Conservation (phyloP, 2,113 vertebrate genomes). For the Hippocampus guttulatus region DNA sequence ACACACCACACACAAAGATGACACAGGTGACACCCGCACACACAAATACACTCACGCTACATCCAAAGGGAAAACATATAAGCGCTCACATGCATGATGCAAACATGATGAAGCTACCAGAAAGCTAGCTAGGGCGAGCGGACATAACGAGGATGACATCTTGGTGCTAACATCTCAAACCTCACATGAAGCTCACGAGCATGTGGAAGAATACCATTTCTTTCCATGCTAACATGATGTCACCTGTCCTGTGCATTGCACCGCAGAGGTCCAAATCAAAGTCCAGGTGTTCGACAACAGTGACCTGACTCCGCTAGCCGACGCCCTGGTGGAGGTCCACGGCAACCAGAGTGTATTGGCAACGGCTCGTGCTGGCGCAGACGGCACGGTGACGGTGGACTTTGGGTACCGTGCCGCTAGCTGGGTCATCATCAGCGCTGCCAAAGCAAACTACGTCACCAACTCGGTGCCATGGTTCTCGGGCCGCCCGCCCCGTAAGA, state of each 20-base stretch:
- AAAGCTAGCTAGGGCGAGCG: too few species aligned
- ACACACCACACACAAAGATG: too few species aligned
- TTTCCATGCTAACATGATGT: too few species aligned
- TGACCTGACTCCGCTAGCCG: conserved; percentile 81
- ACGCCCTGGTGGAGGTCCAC: conserved; percentile 81
- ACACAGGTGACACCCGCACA: too few species aligned
- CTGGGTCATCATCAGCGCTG: conserved; percentile 82
- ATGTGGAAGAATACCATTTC: too few species aligned
- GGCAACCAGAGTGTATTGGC: conserved; percentile 83
- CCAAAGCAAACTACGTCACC: conserved; percentile 84
- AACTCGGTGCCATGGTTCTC: conserved; percentile 93
- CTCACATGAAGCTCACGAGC: not conserved
- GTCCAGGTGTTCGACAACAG: conserved; percentile 93
- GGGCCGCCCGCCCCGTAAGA: conserved; percentile 88
- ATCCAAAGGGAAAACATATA: too few species aligned
- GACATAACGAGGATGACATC: not conserved
- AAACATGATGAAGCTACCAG: too few species aligned
- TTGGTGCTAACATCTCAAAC: not conserved
- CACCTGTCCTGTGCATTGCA: not conserved
- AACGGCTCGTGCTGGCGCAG: conserved; percentile 71
- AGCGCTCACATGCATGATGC: too few species aligned
- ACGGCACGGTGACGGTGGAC: conserved; percentile 76
- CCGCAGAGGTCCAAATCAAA: conserved; percentile 88
- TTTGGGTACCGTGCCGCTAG: conserved; percentile 85
- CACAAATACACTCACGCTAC: too few species aligned